Evolutionary conservation across 2,113 vertebrate genomes (phyloP).

Genomic region (Platichthys flesus): DNA sequence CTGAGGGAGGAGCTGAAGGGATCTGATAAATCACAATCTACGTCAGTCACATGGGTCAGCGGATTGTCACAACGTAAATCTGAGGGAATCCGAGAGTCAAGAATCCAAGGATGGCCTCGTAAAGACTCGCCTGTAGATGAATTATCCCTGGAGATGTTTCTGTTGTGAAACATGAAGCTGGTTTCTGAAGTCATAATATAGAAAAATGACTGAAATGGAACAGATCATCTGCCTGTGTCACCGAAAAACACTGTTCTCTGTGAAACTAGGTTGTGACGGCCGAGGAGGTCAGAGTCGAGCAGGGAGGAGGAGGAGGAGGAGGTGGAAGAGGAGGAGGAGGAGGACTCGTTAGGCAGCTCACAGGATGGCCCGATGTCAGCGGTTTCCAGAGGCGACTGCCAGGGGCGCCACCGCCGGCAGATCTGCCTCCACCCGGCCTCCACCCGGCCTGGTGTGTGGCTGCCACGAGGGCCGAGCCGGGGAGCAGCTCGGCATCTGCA

Average conservation of each 20-base stretch:
- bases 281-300: background rate
- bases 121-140: conserved; percentile 27
- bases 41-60: conserved; percentile 33
- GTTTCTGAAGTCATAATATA: background rate
- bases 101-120: no score
- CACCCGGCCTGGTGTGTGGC: conserved; percentile 16
- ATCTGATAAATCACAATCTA: conserved; percentile 39
- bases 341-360: conserved; percentile 40
- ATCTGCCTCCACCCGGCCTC: conserved; percentile 44
- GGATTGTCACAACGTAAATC: background rate
- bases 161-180: background rate
- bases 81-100: no score
- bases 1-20: conserved; percentile 8
- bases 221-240: background rate
- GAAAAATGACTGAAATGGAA: background rate
- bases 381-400: conserved; percentile 55
- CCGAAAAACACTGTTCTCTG: background rate
- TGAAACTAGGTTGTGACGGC: conserved; percentile 53
- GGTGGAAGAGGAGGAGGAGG: conserved; percentile 42
- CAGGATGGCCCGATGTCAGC: conserved; percentile 42
- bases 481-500: conserved; percentile 65
- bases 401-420: conserved; percentile 39
- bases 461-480: conserved; percentile 32
- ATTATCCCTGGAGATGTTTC: conserved; percentile 1
- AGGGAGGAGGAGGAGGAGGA: conserved; percentile 28